A percentile compares a stretch with the other conserved stretches of the same genome.
phyloP scores from a whole-genome alignment of 2,888 invertebrate species.

The Ichneumoninae sp. region DNA sequence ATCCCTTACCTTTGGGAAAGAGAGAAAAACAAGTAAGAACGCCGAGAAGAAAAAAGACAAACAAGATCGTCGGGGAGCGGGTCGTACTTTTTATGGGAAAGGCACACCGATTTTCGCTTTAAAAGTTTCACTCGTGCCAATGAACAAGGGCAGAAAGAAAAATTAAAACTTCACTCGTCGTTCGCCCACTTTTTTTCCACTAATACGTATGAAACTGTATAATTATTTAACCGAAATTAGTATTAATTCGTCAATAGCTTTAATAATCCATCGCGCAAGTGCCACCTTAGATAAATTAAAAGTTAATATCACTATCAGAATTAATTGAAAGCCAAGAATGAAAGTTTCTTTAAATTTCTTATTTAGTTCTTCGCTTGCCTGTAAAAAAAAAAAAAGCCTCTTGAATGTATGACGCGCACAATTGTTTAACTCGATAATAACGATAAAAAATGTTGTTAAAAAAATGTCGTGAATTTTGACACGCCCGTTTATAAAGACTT shows the following conservation, averaged over 20 bases:
- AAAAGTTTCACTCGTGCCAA: slow-evolving; percentile 31
- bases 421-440: not conserved
- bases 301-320: not conserved
- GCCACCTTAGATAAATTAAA: slow-evolving; percentile 3
- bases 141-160: not conserved
- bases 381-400: not conserved
- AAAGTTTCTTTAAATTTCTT: not conserved
- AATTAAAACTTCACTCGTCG: slow-evolving; percentile 19
- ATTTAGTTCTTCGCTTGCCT: not conserved
- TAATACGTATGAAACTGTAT: not conserved
- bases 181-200: not conserved
- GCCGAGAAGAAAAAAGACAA: slow-evolving; percentile 11
- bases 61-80: slow-evolving; percentile 10
- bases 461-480: not conserved
- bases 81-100: slow-evolving; percentile 5
- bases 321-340: not conserved
- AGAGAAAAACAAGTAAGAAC: not conserved
- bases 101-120: not conserved
- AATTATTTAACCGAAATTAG: not conserved
- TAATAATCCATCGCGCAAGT: slow-evolving; percentile 3
- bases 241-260: not conserved
- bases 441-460: slow-evolving; percentile 5
- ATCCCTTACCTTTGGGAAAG: not conserved
- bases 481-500: slow-evolving; percentile 13
- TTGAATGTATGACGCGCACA: slow-evolving; percentile 8